Conservation (phyloP, 2,113 vertebrate species). For the Mus musculus region GRCm39 chr11:26803001-26803500, state of each 20-base stretch:
- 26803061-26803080: background rate
- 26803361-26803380: slow-evolving; percentile 44
- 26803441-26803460: slow-evolving; percentile 67
- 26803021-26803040: background rate
- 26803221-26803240: background rate
- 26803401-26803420: slow-evolving; percentile 17
- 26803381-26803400: slow-evolving; percentile 46
- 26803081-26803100: slow-evolving; percentile 38
- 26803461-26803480: slow-evolving; percentile 73
- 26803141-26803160: background rate
- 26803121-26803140: background rate
- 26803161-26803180: slow-evolving; percentile 33
- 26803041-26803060: background rate
- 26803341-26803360: slow-evolving; percentile 4
- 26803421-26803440: slow-evolving; percentile 77
- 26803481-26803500: slow-evolving; percentile 72
- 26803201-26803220: background rate
- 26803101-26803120: slow-evolving; percentile 37
- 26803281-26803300: slow-evolving; percentile 47
- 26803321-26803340: background rate
- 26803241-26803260: background rate
- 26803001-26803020: background rate
- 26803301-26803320: background rate
- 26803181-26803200: background rate
- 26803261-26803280: slow-evolving; percentile 10